A percentile compares a stretch with the other conserved stretches of the same genome.
These are phyloP conservation scores for Cyprinus carpio DNA, from an alignment of 2,113 vertebrate species.

Conservation along the genomic window DNA sequence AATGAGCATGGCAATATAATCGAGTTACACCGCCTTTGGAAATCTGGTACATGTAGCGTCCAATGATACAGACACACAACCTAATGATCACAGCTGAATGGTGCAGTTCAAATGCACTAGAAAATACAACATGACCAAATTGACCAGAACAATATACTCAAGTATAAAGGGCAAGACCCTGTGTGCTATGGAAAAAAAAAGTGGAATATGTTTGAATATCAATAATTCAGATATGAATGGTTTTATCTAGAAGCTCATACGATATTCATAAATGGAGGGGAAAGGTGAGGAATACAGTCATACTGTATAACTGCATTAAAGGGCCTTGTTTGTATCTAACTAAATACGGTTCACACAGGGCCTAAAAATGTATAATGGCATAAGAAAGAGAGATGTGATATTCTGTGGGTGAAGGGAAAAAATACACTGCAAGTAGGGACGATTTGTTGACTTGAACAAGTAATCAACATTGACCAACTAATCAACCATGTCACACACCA, in stretches of 20 bases:
- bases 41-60: background rate
- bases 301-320: background rate
- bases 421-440: background rate
- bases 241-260: slow-evolving; percentile 7
- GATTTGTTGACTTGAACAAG: background rate
- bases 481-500: background rate
- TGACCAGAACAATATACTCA: background rate
- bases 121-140: slow-evolving; percentile 10
- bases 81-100: background rate
- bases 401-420: background rate
- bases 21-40: background rate
- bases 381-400: background rate
- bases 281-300: slow-evolving; percentile 28
- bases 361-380: background rate
- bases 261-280: slow-evolving; percentile 20
- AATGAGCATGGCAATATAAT: background rate
- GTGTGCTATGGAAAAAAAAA: background rate
- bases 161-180: background rate
- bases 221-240: slow-evolving; percentile 35
- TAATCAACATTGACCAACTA: background rate
- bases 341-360: background rate
- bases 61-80: background rate
- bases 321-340: background rate
- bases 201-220: slow-evolving; percentile 5
- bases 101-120: slow-evolving; percentile 21